phyloP scores from a whole-genome alignment of 2,888 invertebrate species.

The Plebejus melissa region DNA sequence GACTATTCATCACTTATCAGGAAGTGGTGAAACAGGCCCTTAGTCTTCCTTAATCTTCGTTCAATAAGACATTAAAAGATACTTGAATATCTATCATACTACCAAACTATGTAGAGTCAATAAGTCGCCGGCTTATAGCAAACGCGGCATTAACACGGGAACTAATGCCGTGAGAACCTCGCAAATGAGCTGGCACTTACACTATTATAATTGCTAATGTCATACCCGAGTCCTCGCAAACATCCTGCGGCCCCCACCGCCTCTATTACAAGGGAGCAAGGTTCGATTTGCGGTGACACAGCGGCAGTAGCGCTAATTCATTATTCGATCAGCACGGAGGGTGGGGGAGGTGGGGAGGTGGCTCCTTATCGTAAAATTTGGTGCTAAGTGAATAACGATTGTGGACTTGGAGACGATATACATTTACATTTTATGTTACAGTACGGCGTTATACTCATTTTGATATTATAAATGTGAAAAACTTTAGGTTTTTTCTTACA shows the following conservation, averaged over 20 bases:
- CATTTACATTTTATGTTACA: not conserved
- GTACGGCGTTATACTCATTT: not conserved
- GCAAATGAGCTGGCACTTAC: slow-evolving; percentile 66
- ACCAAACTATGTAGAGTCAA: not conserved
- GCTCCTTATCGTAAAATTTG: slow-evolving; percentile 31
- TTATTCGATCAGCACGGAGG: slow-evolving; percentile 46
- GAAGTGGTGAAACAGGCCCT: too few species aligned
- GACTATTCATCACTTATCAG: too few species aligned
- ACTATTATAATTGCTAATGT: slow-evolving; percentile 73
- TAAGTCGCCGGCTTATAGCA: not conserved
- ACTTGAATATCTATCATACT: too few species aligned
- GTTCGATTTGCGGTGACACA: slow-evolving; percentile 31
- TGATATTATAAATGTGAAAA: not conserved
- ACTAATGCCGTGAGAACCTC: slow-evolving; percentile 23
- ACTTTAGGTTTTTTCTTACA: too few species aligned
- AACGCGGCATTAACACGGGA: not conserved
- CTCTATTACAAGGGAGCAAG: slow-evolving; percentile 34
- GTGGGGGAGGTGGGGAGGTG: slow-evolving; percentile 40
- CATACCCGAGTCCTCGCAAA: slow-evolving; percentile 37
- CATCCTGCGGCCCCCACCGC: slow-evolving; percentile 21
- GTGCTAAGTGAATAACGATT: slow-evolving; percentile 34
- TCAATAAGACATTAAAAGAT: too few species aligned
- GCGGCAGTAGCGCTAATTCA: slow-evolving; percentile 43
- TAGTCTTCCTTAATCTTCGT: too few species aligned
- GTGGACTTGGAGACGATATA: not conserved